Evolutionary conservation across 2,888 invertebrate genomes (phyloP), one percentile per base, ranked within the genome.

Genomic region (Drosophila gaucha): DNA sequence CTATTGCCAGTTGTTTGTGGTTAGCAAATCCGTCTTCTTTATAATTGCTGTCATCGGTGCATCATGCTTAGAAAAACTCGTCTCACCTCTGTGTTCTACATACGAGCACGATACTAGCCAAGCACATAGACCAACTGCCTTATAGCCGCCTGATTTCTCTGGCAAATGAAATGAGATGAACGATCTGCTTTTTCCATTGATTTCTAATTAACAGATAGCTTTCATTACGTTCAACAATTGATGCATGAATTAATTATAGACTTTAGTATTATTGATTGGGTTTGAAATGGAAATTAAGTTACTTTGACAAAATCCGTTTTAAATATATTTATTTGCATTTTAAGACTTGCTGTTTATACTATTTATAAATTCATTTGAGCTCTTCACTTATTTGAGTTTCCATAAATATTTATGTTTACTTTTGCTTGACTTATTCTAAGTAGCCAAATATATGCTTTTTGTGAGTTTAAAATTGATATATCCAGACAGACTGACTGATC

Each of bases 21-120:
- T 62, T 79, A 57, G 78, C 75, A 83, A 86, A 82, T 82, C 82
- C 82, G 86, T 83, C 86, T 82, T 83, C 78, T 75, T 68, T 67
- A 66, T 80, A 86, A 83, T 83, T 75, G 67, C 83, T 80, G 86
- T 80, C 86, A 82, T 78, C 71, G 67, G 16, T 50, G 56, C 59
- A 62, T 44, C 58, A 59, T 60, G 67, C 41, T 36, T 38, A 30
- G 43, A 54, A 52, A 52, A 79, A 76, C 79, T 63, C 54, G 79
- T 79, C 79, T 72, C 80, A 44, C 28, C 54, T 63, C 50, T 28
- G 44, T 62, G 80, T 84, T 80, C 79, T 80, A 80, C 66, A 84
- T 78, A 66, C 57, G 47, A 52, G 43, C 44, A 35, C 31, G 31
- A 20, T 14, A 22, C 46, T 43, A 31, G 38, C 51, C 72, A 71